Evolutionary conservation across 2,113 vertebrate genomes (phyloP).

Genomic region (Chaetops frenatus): DNA sequence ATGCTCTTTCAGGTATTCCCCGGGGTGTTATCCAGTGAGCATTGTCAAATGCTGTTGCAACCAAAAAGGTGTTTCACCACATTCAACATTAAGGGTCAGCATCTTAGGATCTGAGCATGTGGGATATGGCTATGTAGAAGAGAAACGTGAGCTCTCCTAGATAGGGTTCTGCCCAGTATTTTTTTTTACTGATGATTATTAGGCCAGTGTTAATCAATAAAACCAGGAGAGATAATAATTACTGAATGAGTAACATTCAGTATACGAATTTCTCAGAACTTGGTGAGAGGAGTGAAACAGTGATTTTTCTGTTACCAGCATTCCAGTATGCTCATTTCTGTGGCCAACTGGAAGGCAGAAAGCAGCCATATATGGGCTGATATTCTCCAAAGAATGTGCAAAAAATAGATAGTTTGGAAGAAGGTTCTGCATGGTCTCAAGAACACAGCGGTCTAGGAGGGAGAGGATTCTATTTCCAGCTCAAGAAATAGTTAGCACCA

Average conservation of each 20-base stretch:
- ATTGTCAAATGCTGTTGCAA: not conserved
- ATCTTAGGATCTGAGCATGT: not conserved
- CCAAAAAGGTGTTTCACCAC: not conserved
- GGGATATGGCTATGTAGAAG: not conserved
- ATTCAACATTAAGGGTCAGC: not conserved
- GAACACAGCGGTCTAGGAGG: not conserved
- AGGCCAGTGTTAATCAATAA: not conserved
- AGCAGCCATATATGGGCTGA: slow-evolving; percentile 15
- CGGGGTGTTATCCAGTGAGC: not conserved
- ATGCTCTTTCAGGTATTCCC: not conserved
- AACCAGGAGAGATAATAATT: not conserved
- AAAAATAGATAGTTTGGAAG: slow-evolving; percentile 19
- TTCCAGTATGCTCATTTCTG: not conserved
- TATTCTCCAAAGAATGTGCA: slow-evolving; percentile 7
- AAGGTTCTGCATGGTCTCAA: not conserved
- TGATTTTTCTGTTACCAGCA: not conserved
- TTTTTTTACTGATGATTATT: not conserved
- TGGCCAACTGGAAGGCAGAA: not conserved
- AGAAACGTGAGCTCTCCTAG: not conserved
- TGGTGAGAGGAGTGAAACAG: not conserved
- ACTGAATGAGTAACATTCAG: not conserved
- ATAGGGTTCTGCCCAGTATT: not conserved
- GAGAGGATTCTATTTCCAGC: not conserved
- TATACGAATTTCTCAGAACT: not conserved
- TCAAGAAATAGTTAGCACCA: not conserved